phyloP scores from a whole-genome alignment of 1,140 invertebrate species.

The Agrypnia vestita region DNA sequence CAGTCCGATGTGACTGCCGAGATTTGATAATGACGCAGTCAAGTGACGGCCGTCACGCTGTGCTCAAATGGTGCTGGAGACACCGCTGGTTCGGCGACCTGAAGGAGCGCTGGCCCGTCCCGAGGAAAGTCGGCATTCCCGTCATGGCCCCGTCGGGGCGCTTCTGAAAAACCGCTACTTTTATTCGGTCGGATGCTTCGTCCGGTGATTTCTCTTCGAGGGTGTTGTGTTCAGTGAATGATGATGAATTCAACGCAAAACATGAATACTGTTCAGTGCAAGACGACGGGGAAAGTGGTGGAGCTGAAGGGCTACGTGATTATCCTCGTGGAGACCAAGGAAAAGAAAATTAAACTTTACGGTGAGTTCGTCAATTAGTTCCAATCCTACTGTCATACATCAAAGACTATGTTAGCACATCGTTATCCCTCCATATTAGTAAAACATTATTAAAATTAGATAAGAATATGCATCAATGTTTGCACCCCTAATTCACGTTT shows the following conservation, averaged over 20 bases:
- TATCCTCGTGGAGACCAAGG: slow-evolving; percentile 93
- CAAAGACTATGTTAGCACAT: too few species aligned
- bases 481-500: too few species aligned
- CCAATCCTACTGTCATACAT: too few species aligned
- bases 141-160: slow-evolving; percentile 5
- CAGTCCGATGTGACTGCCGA: slow-evolving; percentile 18
- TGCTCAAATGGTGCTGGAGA: slow-evolving; percentile 42
- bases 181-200: not conserved
- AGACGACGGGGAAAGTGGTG: slow-evolving; percentile 76
- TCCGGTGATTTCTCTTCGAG: too few species aligned
- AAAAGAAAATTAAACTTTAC: slow-evolving; percentile 95
- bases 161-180: too few species aligned
- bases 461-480: too few species aligned
- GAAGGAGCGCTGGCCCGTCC: slow-evolving; percentile 17
- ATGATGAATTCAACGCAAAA: slow-evolving; percentile 59
- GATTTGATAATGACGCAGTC: slow-evolving; percentile 52
- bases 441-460: too few species aligned
- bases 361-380: slow-evolving; percentile 77
- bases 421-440: too few species aligned
- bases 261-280: slow-evolving; percentile 72
- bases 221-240: slow-evolving; percentile 24
- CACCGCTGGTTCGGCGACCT: slow-evolving; percentile 47
- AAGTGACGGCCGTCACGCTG: slow-evolving; percentile 45
- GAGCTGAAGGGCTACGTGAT: slow-evolving; percentile 97
- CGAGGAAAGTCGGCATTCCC: slow-evolving; percentile 1